These are phyloP conservation scores for Helicolenus hilgendorfi DNA, from an alignment of 2,797 vertebrate species.

Conservation along the genomic window DNA sequence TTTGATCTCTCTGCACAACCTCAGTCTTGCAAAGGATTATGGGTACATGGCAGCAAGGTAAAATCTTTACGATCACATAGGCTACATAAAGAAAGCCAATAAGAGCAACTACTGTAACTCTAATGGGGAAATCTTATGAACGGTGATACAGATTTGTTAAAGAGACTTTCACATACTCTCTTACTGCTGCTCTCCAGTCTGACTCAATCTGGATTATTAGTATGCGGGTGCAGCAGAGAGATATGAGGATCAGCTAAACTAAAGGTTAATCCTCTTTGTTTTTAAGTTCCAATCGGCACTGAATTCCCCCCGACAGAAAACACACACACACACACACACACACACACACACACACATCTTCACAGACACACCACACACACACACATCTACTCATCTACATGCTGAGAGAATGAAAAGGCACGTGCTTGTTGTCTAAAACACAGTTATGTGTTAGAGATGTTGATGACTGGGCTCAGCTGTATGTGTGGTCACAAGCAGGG, in stretches of 20 bases:
- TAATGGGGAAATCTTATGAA: not conserved
- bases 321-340: not conserved
- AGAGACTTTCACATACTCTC: not conserved
- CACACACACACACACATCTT: not conserved
- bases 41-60: not conserved
- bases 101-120: not conserved
- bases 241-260: slow-evolving; percentile 29
- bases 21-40: not conserved
- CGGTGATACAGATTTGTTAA: not conserved
- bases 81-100: not conserved
- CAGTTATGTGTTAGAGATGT: slow-evolving; percentile 62
- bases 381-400: not conserved
- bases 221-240: slow-evolving; percentile 32
- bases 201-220: slow-evolving; percentile 5
- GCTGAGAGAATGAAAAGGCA: not conserved
- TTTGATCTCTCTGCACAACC: not conserved
- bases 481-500: slow-evolving; percentile 41
- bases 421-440: not conserved
- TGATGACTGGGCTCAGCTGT: slow-evolving; percentile 38
- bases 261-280: slow-evolving; percentile 43
- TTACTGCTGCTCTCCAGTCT: not conserved
- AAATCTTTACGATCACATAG: not conserved
- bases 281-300: slow-evolving; percentile 17
- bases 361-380: not conserved
- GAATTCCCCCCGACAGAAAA: slow-evolving; percentile 7